A percentile compares a stretch with the other conserved stretches of the same genome.
phyloP scores from a whole-genome alignment of 2,888 invertebrate species.

The Hipparchia sbordonii region DNA sequence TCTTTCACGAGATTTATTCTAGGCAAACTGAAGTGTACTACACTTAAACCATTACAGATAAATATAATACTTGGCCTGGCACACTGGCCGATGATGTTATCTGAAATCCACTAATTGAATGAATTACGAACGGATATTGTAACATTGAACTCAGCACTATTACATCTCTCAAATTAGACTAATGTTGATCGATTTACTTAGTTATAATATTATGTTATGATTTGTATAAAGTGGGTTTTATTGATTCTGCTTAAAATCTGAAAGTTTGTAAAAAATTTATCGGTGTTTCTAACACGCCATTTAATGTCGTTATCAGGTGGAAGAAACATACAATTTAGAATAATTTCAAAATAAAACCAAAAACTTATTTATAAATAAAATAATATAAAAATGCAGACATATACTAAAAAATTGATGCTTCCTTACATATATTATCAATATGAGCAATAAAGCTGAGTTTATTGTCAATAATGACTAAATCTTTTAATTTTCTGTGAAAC shows the following conservation, averaged over 20 bases:
- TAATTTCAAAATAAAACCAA: too few relatives aligned
- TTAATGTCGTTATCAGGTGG: not conserved
- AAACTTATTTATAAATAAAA: too few relatives aligned
- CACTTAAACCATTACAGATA: not conserved
- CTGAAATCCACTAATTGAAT: not conserved
- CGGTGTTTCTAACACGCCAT: not conserved
- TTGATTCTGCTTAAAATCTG: not conserved
- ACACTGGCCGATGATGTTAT: not conserved
- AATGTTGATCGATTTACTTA: not conserved
- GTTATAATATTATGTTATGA: not conserved
- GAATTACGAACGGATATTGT: conserved; percentile 5
- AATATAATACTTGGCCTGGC: not conserved
- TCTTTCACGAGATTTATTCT: not conserved
- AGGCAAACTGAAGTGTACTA: not conserved
- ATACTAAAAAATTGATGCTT: too few relatives aligned
- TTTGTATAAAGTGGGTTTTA: not conserved
- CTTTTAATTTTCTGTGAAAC: too few relatives aligned
- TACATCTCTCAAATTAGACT: not conserved
- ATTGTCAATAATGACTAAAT: too few relatives aligned
- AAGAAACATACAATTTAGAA: too few relatives aligned
- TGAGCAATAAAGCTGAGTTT: too few relatives aligned
- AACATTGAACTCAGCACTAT: not conserved
- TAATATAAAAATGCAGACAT: too few relatives aligned
- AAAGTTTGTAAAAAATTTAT: not conserved
- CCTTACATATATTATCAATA: too few relatives aligned